Conservation (phyloP, 2,113 vertebrate species). For the Apodemus speciosus region DNA sequence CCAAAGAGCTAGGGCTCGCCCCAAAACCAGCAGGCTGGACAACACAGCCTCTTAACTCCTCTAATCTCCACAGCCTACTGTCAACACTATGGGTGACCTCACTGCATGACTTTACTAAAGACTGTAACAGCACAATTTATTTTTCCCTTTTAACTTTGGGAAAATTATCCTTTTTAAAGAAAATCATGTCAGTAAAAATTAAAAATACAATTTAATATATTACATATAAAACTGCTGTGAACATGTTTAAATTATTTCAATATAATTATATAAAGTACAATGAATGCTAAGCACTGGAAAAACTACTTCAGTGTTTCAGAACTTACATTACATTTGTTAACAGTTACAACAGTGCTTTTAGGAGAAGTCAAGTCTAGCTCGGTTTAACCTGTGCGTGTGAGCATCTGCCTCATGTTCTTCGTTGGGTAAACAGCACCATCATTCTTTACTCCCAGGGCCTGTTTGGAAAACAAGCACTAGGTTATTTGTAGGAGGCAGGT, state of each 20-base stretch:
- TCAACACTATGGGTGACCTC: not conserved
- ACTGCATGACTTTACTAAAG: not conserved
- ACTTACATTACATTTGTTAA: not conserved
- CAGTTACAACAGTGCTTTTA: not conserved
- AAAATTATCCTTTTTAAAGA: not conserved
- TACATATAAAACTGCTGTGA: not conserved
- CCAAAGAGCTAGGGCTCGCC: accelerated
- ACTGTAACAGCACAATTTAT: not conserved
- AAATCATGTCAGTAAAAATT: not conserved
- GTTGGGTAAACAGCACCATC: slow-evolving; percentile 64
- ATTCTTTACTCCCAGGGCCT: slow-evolving; percentile 35
- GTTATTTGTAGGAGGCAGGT: slow-evolving; percentile 86
- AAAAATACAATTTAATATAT: slow-evolving; percentile 1
- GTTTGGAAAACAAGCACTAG: slow-evolving; percentile 80
- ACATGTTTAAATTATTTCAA: slow-evolving; percentile 1
- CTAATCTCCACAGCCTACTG: not conserved
- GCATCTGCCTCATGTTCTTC: slow-evolving; percentile 56
- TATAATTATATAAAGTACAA: not conserved
- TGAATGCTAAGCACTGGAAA: not conserved
- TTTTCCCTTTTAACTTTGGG: not conserved
- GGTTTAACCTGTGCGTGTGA: not conserved
- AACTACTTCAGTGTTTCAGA: not conserved
- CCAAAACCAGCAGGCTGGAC: accelerated
- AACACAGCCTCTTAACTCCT: accelerated
- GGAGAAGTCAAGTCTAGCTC: not conserved